Evolutionary conservation across 2,888 invertebrate species (phyloP), one percentile per base, ranked within the genome.

Genomic region (Rotaria sp.): DNA sequence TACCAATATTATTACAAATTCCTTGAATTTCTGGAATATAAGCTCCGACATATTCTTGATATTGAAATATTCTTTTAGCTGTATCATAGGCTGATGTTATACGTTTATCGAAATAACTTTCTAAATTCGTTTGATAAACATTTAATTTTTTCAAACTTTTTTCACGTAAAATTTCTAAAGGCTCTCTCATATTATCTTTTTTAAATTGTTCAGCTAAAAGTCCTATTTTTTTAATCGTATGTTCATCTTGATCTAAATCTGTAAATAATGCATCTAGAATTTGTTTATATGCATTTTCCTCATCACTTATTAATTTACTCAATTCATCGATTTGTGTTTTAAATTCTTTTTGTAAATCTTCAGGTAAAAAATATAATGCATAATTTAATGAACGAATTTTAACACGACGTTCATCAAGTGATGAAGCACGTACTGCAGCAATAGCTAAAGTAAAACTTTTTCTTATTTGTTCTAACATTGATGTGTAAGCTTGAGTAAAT

Each of bases 321-420:
- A 80, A 45, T 24, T 80, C 80, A 80, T n/a, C 80, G 21, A 80
- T 80, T 15, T 80, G 80, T 45, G 3, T n/a, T 45, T 80, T 26
- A 15, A 80, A 80, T 10, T 24, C 7, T 1, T 0, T 80, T 45
- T 80, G 45, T 4, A 80, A 26, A 24, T 45, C 80, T 41, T 80
- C 80, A 11, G 80, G 80, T 80, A 80, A 45, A 45, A 80, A 80
- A 13, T 3, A 26, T 45, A 80, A 45, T 10, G 80, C 80, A 80
- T 80, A n/a, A n/a, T 80, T 80, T 26, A 80, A 80, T 45, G 26
- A 45, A 45, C 26, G 26, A 26, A 80, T 80, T 80, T 80, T 80
- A 15, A 3, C 45, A 24, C 3, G 0, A 45, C 80, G 80, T 41
- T 80, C 41, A n/a, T 80, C 3, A 26, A 45, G n/a, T 8, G 45